phyloP scores from a whole-genome alignment of 2,797 vertebrate species.

The Urophycis tenuis region DNA sequence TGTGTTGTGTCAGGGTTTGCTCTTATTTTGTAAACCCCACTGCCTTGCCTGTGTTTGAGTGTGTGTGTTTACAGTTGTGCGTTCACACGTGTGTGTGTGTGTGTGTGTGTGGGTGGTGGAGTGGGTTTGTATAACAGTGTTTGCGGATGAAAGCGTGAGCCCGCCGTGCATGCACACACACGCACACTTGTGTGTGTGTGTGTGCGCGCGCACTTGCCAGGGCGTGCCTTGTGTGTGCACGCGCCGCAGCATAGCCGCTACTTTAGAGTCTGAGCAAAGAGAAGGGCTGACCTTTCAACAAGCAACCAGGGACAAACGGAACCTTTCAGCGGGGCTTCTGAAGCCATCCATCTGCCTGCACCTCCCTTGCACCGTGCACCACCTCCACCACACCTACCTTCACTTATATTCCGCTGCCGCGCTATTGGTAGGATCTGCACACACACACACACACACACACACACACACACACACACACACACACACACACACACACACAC shows the following conservation, averaged over 20 bases:
- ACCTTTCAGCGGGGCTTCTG: slow-evolving; percentile 51
- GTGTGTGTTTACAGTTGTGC: background rate
- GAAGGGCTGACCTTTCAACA: slow-evolving; percentile 63
- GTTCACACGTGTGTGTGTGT: background rate
- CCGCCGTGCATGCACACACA: slow-evolving; percentile 13
- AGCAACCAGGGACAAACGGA: slow-evolving; percentile 62
- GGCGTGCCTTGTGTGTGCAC: slow-evolving; percentile 1
- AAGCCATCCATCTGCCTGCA: slow-evolving; percentile 33
- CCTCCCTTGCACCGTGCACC: slow-evolving; percentile 18
- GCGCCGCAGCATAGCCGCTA: slow-evolving; percentile 26
- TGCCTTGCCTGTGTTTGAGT: background rate
- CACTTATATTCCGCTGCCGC: slow-evolving; percentile 8
- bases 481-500: too few species aligned
- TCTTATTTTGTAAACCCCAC: too few species aligned
- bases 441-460: too few species aligned
- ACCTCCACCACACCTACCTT: slow-evolving; percentile 21
- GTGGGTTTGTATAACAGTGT: background rate
- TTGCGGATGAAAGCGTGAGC: background rate
- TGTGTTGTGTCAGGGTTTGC: background rate
- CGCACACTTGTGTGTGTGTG: slow-evolving; percentile 18
- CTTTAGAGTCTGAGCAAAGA: slow-evolving; percentile 40
- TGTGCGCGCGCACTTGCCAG: slow-evolving; percentile 7
- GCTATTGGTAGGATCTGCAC: background rate
- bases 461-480: too few species aligned
- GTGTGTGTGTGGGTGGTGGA: background rate